Evolutionary conservation across 2,113 vertebrate genomes (phyloP).

Genomic region (Brachionichthys hirsutus): DNA sequence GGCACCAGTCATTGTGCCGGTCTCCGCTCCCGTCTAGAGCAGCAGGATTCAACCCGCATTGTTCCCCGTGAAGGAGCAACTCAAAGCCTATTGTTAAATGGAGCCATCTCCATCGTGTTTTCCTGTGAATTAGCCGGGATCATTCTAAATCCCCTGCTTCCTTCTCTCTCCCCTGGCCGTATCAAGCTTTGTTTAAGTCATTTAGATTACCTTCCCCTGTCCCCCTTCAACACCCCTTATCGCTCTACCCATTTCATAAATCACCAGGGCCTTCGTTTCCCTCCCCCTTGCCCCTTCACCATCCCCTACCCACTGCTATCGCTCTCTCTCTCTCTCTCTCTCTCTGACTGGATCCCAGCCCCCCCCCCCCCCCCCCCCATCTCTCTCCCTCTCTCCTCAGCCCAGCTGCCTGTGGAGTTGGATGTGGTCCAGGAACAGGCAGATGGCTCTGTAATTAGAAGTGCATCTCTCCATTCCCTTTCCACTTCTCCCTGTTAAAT

Average conservation of each 20-base stretch:
- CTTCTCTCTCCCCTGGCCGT: slow-evolving; percentile 75
- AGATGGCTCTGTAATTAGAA: slow-evolving; percentile 88
- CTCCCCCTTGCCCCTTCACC: slow-evolving; percentile 43
- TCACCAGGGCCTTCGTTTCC: slow-evolving; percentile 74
- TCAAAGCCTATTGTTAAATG: slow-evolving; percentile 77
- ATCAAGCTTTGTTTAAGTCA: slow-evolving; percentile 78
- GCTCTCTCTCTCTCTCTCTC: slow-evolving; percentile 29
- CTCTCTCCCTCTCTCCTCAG: slow-evolving; percentile 76
- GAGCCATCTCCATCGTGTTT: slow-evolving; percentile 76
- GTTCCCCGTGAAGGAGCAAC: slow-evolving; percentile 70
- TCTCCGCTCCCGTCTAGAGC: slow-evolving; percentile 62
- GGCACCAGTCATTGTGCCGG: slow-evolving; percentile 65
- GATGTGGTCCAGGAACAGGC: slow-evolving; percentile 84
- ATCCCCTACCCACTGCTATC: slow-evolving; percentile 4
- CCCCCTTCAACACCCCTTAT: slow-evolving; percentile 70
- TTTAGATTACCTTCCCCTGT: slow-evolving; percentile 75
- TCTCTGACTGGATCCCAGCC: slow-evolving; percentile 68
- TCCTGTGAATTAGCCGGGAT: slow-evolving; percentile 73
- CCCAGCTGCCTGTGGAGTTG: slow-evolving; percentile 87
- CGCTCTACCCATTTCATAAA: slow-evolving; percentile 77
- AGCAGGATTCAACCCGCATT: slow-evolving; percentile 71
- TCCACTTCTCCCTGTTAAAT: slow-evolving; percentile 86
- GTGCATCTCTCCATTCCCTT: slow-evolving; percentile 84
- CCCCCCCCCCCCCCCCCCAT: slow-evolving; percentile 64
- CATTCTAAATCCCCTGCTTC: slow-evolving; percentile 75